A percentile compares a stretch with the other conserved stretches of the same genome.
Conservation (phyloP, 2,113 vertebrate genomes). For the Falco punctatus region DNA sequence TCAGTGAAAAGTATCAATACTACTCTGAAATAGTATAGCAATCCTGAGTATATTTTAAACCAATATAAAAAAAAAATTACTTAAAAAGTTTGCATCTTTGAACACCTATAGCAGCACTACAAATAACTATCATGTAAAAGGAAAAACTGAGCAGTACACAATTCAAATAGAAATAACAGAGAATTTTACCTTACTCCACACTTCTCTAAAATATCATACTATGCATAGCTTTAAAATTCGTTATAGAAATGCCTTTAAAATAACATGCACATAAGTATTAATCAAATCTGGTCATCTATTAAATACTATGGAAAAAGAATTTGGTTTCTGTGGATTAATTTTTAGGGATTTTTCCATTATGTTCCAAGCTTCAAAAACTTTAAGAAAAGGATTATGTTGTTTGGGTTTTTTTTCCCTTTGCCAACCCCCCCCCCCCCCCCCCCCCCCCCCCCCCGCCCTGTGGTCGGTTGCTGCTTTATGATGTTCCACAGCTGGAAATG, state of each 20-base stretch:
- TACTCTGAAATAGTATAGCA: not conserved
- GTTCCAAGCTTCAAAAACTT: not conserved
- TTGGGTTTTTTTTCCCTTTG: not conserved
- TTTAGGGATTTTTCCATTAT: not conserved
- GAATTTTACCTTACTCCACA: not conserved
- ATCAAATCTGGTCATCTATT: not conserved
- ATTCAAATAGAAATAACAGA: not conserved
- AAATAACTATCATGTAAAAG: not conserved
- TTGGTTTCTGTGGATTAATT: not conserved
- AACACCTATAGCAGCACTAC: fast-evolving
- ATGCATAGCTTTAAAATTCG: not conserved
- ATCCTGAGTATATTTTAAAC: not conserved
- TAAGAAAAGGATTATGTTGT: not conserved
- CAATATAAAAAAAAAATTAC: not conserved
- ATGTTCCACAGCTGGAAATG: not conserved
- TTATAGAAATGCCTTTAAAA: not conserved
- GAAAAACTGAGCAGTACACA: not conserved
- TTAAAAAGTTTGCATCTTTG: not conserved
- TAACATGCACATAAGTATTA: not conserved
- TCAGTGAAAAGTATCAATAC: not conserved
- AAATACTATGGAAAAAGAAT: not conserved
- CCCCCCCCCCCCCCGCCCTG: too few species aligned
- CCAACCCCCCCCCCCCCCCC: too few species aligned
- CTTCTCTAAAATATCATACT: not conserved
- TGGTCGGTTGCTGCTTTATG: not conserved